Evolutionary conservation across 2,797 vertebrate species (phyloP), one percentile per base, ranked within the genome.

Genomic region (Decapterus maruadsi): DNA sequence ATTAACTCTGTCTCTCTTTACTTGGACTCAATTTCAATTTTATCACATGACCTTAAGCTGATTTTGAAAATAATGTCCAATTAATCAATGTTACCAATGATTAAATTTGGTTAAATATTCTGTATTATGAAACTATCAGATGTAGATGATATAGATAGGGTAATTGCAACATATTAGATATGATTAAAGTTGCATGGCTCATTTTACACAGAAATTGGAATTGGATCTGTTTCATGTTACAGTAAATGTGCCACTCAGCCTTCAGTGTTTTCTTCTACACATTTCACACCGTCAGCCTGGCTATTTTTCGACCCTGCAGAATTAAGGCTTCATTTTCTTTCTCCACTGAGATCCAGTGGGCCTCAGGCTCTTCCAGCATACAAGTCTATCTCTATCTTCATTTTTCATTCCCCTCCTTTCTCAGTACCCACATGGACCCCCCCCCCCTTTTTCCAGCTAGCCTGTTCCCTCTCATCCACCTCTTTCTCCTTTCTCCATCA

Each of bases 401-500:
- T 90, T 85, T 83, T 75, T 83, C 68, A 80, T 72, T 68, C 66
- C 29, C 40, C 64, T 45, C 84, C 59, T 51, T 34, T 51, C n/a
- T 63, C 45, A 74, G 55, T 43, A 82, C 58, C 67, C 60, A 72
- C 22, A 43, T 76, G 69, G 43, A 69, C 64, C 46, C 53, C 53
- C 4, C 64, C 46, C 53, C 53, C 4, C 22, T 48, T 78, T 70
- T 69, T n/a, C 67, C 66, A 40, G 58, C 22, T 31, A 1, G 3
- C 62, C 79, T 51, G 14, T 67, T 75, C 66, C 50, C 64, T 56
- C 74, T 80, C 74, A 66, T 54, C 72, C 82, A 31, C 56, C 60
- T 76, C 71, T 74, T 57, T 82, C 75, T 82, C 81, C 61, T 69
- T 46, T 78, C 87, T 87, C 83, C 61, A 82, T 93, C 94, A 95